Conservation (phyloP, 2,888 invertebrate species). For the Cerceris rybyensis region DNA sequence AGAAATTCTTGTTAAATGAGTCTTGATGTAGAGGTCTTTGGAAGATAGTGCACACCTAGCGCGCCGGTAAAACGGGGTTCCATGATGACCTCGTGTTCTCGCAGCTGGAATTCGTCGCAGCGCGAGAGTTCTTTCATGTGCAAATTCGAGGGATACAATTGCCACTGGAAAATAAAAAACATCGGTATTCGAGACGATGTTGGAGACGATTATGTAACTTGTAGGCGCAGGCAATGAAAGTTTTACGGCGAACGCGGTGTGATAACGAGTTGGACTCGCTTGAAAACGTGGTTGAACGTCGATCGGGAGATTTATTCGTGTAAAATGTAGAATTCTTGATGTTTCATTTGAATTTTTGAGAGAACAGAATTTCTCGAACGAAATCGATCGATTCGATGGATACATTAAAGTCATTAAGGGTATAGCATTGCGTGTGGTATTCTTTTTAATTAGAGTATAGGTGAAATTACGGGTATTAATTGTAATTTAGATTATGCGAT, state of each 20-base stretch:
- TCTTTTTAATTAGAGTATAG: no score
- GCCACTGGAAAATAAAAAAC: constrained; percentile 33
- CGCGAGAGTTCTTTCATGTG: constrained; percentile 65
- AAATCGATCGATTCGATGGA: no score
- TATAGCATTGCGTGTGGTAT: no score
- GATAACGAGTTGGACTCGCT: constrained; percentile 8
- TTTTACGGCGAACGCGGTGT: constrained; percentile 39
- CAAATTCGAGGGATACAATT: constrained; percentile 66
- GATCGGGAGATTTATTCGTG: no score
- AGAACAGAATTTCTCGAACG: no score
- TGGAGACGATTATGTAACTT: constrained; percentile 56
- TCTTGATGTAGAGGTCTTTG: not conserved
- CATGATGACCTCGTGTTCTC: constrained; percentile 26
- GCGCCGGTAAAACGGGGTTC: not conserved
- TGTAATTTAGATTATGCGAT: no score
- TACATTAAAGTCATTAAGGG: no score
- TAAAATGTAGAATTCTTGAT: no score
- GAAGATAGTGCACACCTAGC: not conserved
- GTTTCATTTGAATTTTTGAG: no score
- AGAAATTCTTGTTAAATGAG: no score
- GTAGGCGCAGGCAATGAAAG: constrained; percentile 38
- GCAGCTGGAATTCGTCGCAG: constrained; percentile 44
- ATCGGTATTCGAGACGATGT: constrained; percentile 35
- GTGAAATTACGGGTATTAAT: no score
- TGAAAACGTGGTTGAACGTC: no score